These are phyloP conservation scores for Tipula helvola DNA, from an alignment of 2,888 invertebrate genomes.

Conservation along the genomic window DNA sequence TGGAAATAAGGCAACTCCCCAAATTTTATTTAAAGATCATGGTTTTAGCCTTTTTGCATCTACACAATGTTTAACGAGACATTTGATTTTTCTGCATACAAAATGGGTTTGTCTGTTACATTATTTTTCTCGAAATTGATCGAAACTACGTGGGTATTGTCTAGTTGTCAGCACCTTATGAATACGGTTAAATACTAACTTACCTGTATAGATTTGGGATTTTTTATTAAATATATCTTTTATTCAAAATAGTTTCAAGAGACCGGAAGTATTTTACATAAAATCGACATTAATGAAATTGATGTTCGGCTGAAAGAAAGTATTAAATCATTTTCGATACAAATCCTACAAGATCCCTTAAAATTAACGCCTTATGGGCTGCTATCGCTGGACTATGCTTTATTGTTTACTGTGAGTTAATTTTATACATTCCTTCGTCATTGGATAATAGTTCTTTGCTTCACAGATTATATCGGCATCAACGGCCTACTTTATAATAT, in stretches of 20 bases:
- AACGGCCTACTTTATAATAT: not conserved
- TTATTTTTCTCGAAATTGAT: not conserved
- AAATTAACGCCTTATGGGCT: not conserved
- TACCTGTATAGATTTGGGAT: not conserved
- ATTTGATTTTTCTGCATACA: not conserved
- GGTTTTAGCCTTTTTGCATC: not conserved
- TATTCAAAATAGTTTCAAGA: not conserved
- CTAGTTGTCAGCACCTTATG: not conserved
- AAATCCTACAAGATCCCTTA: not conserved
- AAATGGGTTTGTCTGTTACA: not conserved
- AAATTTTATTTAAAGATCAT: not conserved
- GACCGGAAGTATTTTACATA: not conserved
- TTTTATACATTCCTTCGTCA: not conserved
- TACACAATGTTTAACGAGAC: not conserved
- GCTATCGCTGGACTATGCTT: not conserved
- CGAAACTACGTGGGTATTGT: not conserved
- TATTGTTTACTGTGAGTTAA: not conserved
- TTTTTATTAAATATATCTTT: not conserved
- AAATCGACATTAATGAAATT: not conserved
- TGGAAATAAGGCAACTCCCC: not conserved
- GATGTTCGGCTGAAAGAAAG: not conserved
- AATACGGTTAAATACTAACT: not conserved
- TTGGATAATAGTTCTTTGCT: not conserved
- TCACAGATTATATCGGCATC: not conserved
- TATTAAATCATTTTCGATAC: not conserved